Evolutionary conservation across 2,888 invertebrate genomes (phyloP), one percentile per base, ranked within the genome.

Genomic region (Dolichopus griseipennis): DNA sequence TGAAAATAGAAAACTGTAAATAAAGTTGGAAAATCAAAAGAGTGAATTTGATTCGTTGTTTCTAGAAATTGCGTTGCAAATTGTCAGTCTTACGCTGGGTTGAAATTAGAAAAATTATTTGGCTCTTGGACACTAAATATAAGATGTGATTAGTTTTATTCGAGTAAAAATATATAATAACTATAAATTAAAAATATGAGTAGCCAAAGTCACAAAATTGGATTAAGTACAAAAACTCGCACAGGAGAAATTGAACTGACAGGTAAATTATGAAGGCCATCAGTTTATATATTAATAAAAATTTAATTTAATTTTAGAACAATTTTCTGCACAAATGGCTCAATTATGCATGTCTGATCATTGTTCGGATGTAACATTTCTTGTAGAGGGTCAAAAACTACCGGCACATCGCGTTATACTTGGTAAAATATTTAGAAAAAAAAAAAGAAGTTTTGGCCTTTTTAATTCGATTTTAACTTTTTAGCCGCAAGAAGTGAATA

Each of bases 401-500:
- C 80, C 81, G n/a, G 81, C 81, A 33, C 81, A 82, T 72, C 78
- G 81, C 0, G 88, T 97, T 7, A 93, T 99, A 63, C 52, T 52
- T 52, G 52, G 52, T 52, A 52, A 52, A 10, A 12, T 52, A 12
- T 18, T 52, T 12, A 52, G 18, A 18, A 52, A 18, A 52, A 18
- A 52, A 18, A 52, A 6, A 6, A 18, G 52, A 15, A n/a, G n/a
- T n/a, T n/a, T n/a, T n/a, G n/a, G n/a, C n/a, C n/a, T n/a, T 52
- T 4, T 52, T 18, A n/a, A 37, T 37, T 37, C 9, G 9, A 34
- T 10, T 4, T 18, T 52, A 18, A 52, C n/a, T n/a, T 64, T 74
- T 84, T 99, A 68, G 98, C 98, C 0, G 93, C 96, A 37, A 86
- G 98, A 75, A 96, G 97, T 78, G 93, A 97, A 75, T 99, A 97